phyloP scores from a whole-genome alignment of 1,140 invertebrate genomes.

The Acromyrmex heyeri region DNA sequence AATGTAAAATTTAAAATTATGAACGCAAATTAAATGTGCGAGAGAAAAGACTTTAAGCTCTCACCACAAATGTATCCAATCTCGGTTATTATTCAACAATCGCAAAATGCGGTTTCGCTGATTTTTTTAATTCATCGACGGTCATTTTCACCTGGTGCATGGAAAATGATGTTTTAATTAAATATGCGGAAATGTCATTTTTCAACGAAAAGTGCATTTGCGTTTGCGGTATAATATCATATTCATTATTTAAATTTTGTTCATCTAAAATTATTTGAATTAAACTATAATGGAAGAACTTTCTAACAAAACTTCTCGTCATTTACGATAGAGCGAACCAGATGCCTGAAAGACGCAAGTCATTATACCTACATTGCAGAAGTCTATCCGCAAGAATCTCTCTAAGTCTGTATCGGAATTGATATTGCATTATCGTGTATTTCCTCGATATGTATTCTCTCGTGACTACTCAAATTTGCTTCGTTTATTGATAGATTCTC shows the following conservation, averaged over 20 bases:
- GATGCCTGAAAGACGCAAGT: neutral
- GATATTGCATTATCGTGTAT: slow-evolving; percentile 33
- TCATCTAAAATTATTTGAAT: neutral
- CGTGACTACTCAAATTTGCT: slow-evolving; percentile 10
- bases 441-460: too few relatives aligned
- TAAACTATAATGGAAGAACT: neutral
- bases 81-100: slow-evolving; percentile 20
- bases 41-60: neutral
- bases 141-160: slow-evolving; percentile 30
- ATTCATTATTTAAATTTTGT: slow-evolving; percentile 2
- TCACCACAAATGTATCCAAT: slow-evolving; percentile 1
- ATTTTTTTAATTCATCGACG: neutral
- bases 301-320: neutral
- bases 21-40: neutral
- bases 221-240: neutral
- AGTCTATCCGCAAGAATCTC: neutral
- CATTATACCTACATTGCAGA: neutral
- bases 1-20: neutral
- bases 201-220: neutral
- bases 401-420: neutral
- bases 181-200: slow-evolving; percentile 31
- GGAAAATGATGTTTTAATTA: slow-evolving; percentile 46
- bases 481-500: slow-evolving; percentile 7
- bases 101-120: slow-evolving; percentile 4
- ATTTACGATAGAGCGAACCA: neutral